phyloP scores from a whole-genome alignment of 1,140 invertebrate species.

The Macrobrachium nipponense region DNA sequence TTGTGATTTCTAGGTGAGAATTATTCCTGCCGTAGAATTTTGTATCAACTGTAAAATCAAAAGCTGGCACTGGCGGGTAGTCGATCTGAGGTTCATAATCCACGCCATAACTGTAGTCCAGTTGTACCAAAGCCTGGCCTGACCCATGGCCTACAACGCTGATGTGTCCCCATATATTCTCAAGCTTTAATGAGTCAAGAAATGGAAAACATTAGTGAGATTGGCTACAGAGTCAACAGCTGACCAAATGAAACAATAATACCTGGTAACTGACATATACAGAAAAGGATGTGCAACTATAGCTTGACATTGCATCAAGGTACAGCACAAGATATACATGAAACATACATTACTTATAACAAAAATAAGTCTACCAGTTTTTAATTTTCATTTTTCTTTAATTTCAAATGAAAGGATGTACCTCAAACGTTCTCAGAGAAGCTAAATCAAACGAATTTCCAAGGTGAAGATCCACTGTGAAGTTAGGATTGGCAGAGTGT shows the following conservation, averaged over 20 bases:
- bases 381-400: neutral
- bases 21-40: constrained; percentile 71
- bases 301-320: too few species aligned
- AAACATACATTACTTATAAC: neutral
- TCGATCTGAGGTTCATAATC: constrained; percentile 72
- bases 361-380: neutral
- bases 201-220: neutral
- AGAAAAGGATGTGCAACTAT: neutral
- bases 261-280: neutral
- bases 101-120: constrained; percentile 74
- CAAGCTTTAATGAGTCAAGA: constrained; percentile 45
- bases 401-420: neutral
- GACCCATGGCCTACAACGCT: constrained; percentile 72
- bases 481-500: constrained; percentile 62
- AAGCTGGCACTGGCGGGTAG: constrained; percentile 69
- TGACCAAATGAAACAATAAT: neutral
- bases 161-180: constrained; percentile 73
- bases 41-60: constrained; percentile 69
- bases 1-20: constrained; percentile 71
- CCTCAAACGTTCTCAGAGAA: constrained; percentile 55
- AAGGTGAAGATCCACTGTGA: constrained; percentile 52
- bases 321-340: too few species aligned
- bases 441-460: constrained; percentile 50
- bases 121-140: constrained; percentile 73
- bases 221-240: too few species aligned